A percentile compares a stretch with the other conserved stretches of the same genome.
phyloP scores from a whole-genome alignment of 2,888 invertebrate genomes.

The Euplexia lucipara region DNA sequence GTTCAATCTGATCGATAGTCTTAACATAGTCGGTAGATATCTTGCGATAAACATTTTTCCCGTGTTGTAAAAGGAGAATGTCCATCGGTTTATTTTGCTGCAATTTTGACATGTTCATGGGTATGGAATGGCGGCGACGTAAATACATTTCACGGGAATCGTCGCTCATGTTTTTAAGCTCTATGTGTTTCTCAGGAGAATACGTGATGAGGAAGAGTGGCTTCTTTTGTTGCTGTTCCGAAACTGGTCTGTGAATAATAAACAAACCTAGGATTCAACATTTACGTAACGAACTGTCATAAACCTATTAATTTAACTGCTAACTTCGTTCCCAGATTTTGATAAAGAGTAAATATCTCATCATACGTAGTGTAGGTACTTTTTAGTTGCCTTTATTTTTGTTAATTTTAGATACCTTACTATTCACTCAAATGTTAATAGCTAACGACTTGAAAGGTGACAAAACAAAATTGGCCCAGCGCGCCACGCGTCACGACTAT shows the following conservation, averaged over 20 bases:
- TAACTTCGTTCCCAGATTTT: no score
- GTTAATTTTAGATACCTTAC: no score
- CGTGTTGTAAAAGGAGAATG: slow-evolving; percentile 78
- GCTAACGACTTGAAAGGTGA: no score
- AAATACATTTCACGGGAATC: slow-evolving; percentile 66
- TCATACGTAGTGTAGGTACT: no score
- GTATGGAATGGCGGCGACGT: slow-evolving; percentile 61
- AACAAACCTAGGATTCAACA: slow-evolving; percentile 4
- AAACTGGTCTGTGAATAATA: slow-evolving; percentile 68
- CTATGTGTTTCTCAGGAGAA: slow-evolving; percentile 46
- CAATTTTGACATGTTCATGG: slow-evolving; percentile 39
- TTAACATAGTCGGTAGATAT: slow-evolving; percentile 84
- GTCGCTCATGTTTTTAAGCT: slow-evolving; percentile 61
- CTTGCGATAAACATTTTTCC: slow-evolving; percentile 75
- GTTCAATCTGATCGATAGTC: slow-evolving; percentile 76
- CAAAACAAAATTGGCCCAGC: no score
- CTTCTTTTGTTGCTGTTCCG: slow-evolving; percentile 65
- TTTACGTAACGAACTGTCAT: background rate
- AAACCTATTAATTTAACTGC: no score
- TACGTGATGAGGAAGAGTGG: slow-evolving; percentile 68
- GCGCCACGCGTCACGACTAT: no score
- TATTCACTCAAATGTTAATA: no score
- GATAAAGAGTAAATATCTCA: no score
- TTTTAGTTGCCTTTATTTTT: no score
- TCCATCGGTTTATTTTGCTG: slow-evolving; percentile 66